These are phyloP conservation scores for Lochmaea capreae DNA, from an alignment of 2,888 invertebrate genomes.

Conservation along the genomic window DNA sequence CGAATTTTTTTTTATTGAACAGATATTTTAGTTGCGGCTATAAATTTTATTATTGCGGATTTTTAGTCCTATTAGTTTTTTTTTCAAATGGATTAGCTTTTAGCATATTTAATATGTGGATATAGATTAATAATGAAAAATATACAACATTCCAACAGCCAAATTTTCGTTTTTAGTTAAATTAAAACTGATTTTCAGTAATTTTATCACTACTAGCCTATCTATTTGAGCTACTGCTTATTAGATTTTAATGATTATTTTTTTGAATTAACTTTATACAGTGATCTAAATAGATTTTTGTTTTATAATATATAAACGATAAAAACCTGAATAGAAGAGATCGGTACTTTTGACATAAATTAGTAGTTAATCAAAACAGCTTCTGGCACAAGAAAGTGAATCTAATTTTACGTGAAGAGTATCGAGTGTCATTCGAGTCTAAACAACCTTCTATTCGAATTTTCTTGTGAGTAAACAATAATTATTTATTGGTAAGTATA, in stretches of 20 bases:
- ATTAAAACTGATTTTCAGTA: slow-evolving; percentile 27
- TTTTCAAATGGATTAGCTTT: background rate
- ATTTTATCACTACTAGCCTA: background rate
- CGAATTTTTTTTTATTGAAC: background rate
- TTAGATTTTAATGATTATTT: background rate
- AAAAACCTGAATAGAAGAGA: too few species aligned
- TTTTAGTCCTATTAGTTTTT: background rate
- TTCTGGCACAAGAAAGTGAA: too few species aligned
- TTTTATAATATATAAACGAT: too few species aligned
- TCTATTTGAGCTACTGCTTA: background rate
- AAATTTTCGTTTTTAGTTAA: background rate
- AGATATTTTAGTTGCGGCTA: background rate
- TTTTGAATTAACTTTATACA: background rate
- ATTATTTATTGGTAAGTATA: too few species aligned
- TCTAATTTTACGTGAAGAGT: too few species aligned
- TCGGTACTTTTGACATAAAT: too few species aligned
- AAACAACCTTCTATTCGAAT: too few species aligned
- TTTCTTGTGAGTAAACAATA: too few species aligned
- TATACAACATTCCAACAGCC: slow-evolving; percentile 12
- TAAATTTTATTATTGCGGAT: background rate
- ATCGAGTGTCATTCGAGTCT: too few species aligned
- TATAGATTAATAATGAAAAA: background rate
- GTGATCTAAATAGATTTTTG: background rate
- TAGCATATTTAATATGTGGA: background rate
- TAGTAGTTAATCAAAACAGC: too few species aligned